These are phyloP conservation scores for Alcedo atthis DNA, from an alignment of 2,797 vertebrate species.

Conservation along the genomic window DNA sequence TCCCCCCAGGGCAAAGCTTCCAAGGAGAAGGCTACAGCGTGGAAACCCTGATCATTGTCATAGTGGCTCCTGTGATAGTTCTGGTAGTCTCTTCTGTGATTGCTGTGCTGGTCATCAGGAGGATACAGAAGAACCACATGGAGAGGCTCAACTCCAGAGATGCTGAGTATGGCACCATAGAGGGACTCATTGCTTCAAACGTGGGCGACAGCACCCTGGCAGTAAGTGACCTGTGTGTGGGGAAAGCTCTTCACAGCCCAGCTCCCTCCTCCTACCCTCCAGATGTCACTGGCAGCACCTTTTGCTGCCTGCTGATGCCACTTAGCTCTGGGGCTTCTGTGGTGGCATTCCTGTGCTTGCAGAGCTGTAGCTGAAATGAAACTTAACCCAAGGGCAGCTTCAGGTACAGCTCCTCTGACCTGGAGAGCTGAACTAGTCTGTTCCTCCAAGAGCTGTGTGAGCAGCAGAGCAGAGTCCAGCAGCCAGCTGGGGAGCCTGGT, in stretches of 20 bases:
- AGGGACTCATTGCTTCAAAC: slow-evolving; percentile 96
- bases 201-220: slow-evolving; percentile 97
- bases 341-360: rapidly evolving
- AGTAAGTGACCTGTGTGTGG: slow-evolving; percentile 80
- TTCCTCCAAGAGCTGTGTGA: no score
- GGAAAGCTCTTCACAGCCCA: rapidly evolving
- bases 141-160: slow-evolving; percentile 92
- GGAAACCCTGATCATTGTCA: slow-evolving; percentile 86
- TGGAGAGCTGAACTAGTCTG: no score
- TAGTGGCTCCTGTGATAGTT: slow-evolving; percentile 87
- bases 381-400: background rate
- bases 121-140: slow-evolving; percentile 90
- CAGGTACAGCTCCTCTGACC: no score
- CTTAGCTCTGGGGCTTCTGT: background rate
- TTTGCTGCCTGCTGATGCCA: background rate
- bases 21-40: slow-evolving; percentile 86
- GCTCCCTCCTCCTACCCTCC: no score
- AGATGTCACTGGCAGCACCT: rapidly evolving
- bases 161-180: slow-evolving; percentile 94
- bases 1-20: slow-evolving; percentile 74
- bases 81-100: slow-evolving; percentile 87
- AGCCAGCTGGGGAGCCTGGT: no score
- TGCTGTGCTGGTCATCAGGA: slow-evolving; percentile 87
- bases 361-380: background rate
- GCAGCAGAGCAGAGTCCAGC: no score